Evolutionary conservation across 2,888 invertebrate genomes (phyloP), one percentile per base, ranked within the genome.

Genomic region (Dasypolia templi): DNA sequence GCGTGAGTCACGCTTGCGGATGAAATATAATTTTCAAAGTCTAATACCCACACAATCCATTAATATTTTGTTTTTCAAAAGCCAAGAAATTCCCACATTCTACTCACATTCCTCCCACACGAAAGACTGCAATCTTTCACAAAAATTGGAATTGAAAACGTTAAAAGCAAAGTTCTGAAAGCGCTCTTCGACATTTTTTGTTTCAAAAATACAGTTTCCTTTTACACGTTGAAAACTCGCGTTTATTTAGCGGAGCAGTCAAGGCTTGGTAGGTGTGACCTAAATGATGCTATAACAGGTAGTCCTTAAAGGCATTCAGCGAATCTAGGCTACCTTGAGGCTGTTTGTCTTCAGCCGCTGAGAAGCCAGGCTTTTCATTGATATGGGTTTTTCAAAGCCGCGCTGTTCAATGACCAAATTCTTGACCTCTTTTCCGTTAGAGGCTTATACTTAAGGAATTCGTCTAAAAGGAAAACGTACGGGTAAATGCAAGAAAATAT

Each of bases 261-360:
- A 78, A 78, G 79, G 64, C 67, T 59, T 77, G 76, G 73, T 68
- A 76, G 83, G 83, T 88, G 89, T 90, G 92, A 93, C 93, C 93
- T 88, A 91, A 92, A 93, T 92, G 88, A 89, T 83, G 86, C 80
- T 87, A 67, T 66, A 79, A 72, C 73, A 75, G 77, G 62, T 79
- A 89, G 89, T 92, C 92, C 92, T 93, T 90, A 87, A 71, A 87
- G 84, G 83, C 89, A 89, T 91, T 89, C 85, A 90, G 72, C 83
- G 85, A 83, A 89, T 86, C 82, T 89, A 86, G 90, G 89, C 75
- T 87, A 78, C 84, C 78, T 73, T 63, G 59, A 76, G 88, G 88
- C 85, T 69, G 79, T 75, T 81, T 82, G 80, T 75, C 71, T 76
- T 67, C 39, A 46, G 65, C 73, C 61, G 70, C 62, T 32, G 29